Percentiles rank a stretch among this genome's conserved stretches.
Conservation (phyloP, 2,797 vertebrate species). For the Girardinus metallicus region DNA sequence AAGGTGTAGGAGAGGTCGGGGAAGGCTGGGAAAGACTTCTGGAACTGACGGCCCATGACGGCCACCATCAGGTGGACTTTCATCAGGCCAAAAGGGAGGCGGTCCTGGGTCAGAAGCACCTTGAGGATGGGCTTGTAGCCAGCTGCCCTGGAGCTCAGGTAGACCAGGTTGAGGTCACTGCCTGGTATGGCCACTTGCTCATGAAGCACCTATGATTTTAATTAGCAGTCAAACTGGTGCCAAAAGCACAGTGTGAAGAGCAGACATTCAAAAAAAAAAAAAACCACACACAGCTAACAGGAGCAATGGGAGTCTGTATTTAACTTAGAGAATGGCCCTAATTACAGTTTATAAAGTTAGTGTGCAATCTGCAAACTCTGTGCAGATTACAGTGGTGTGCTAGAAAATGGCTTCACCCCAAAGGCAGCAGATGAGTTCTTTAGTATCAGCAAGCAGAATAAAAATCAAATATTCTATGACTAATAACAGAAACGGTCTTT, state of each 20-base stretch:
- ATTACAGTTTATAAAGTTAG: conserved; percentile 9
- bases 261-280: conserved; percentile 26
- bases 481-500: conserved; percentile 13
- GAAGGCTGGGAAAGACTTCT: conserved; percentile 97
- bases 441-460: conserved; percentile 23
- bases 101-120: conserved; percentile 93
- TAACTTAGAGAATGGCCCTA: conserved; percentile 16
- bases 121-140: conserved; percentile 98
- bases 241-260: conserved; percentile 45
- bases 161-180: conserved; percentile 94
- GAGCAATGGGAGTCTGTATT: conserved; percentile 28
- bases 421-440: conserved; percentile 20
- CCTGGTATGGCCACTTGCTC: conserved; percentile 96
- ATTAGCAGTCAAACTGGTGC: conserved; percentile 68
- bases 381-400: conserved; percentile 15
- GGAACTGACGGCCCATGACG: conserved; percentile 96
- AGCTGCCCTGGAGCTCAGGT: conserved; percentile 94
- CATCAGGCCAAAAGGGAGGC: conserved; percentile 95
- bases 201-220: conserved; percentile 89
- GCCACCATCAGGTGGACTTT: conserved; percentile 99
- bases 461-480: neutral
- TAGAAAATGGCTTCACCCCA: conserved; percentile 22
- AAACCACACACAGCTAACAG: conserved; percentile 13
- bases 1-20: conserved; percentile 97
- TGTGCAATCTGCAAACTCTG: conserved; percentile 13